These are phyloP conservation scores for Toxonevra muliebris DNA, from an alignment of 2,888 invertebrate species.

Conservation along the genomic window DNA sequence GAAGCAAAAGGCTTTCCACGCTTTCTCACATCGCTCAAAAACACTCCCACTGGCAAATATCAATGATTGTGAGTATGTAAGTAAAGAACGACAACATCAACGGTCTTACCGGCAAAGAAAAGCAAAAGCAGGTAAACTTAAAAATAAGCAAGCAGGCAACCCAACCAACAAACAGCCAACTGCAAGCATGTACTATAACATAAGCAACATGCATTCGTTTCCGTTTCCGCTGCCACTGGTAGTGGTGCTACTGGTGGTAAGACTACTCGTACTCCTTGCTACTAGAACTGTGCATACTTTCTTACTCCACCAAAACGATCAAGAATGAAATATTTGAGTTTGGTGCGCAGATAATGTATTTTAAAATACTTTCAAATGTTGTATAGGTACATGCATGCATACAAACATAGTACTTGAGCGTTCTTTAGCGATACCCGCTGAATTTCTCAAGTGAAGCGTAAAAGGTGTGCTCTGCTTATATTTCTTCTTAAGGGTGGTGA, in stretches of 20 bases:
- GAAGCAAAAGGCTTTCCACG: too few species aligned
- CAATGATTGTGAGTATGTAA: too few species aligned
- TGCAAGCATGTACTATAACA: slow-evolving; percentile 32
- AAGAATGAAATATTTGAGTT: slow-evolving; percentile 47
- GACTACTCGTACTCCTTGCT: background rate
- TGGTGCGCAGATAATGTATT: slow-evolving; percentile 46
- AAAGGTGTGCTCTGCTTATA: background rate
- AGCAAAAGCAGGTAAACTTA: too few species aligned
- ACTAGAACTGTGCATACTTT: background rate
- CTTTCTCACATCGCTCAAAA: too few species aligned
- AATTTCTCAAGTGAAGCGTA: too few species aligned
- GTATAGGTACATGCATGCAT: background rate
- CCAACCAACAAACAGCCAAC: background rate
- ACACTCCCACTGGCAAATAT: too few species aligned
- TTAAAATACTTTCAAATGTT: slow-evolving; percentile 38
- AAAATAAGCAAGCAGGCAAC: too few species aligned
- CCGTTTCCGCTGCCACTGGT: slow-evolving; percentile 40
- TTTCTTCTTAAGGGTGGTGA: too few species aligned
- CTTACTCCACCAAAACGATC: slow-evolving; percentile 33
- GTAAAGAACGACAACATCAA: too few species aligned
- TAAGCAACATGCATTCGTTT: slow-evolving; percentile 47
- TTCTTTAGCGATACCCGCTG: too few species aligned
- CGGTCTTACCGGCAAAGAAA: too few species aligned
- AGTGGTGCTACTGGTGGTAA: background rate
- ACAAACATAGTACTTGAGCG: background rate